Evolutionary conservation across 2,888 invertebrate genomes (phyloP).

Genomic region (Agrypnus murinus): DNA sequence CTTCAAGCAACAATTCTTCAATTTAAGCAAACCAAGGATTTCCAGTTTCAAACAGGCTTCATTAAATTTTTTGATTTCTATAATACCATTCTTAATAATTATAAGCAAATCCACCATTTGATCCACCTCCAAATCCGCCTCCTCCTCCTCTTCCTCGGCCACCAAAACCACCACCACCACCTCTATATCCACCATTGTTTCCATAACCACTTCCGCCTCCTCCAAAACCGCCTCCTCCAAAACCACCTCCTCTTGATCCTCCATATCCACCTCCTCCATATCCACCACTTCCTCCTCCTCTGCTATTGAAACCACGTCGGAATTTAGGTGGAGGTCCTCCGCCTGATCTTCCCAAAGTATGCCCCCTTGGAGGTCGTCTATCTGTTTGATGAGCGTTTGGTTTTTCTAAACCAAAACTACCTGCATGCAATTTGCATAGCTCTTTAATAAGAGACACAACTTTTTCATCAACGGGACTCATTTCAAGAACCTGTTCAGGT

Average conservation of each 20-base stretch:
- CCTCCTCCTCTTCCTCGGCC: constrained; percentile 45
- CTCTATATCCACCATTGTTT: constrained; percentile 7
- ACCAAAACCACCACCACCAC: constrained; percentile 41
- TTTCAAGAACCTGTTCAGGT: constrained; percentile 84
- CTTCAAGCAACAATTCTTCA: no score
- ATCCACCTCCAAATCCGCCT: constrained; percentile 45
- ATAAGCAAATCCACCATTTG: constrained; percentile 38
- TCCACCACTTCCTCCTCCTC: constrained; percentile 56
- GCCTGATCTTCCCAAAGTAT: constrained; percentile 65
- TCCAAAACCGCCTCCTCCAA: constrained; percentile 56
- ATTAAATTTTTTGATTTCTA: no score
- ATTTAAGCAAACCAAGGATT: no score
- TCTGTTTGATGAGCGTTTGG: constrained; percentile 72
- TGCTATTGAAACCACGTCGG: constrained; percentile 62
- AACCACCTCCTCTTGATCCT: constrained; percentile 39
- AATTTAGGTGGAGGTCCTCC: constrained; percentile 70
- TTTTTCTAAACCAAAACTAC: constrained; percentile 80
- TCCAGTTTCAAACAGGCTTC: no score
- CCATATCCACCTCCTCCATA: constrained; percentile 56
- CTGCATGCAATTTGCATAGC: constrained; percentile 85
- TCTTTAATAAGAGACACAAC: constrained; percentile 82
- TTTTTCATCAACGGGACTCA: constrained; percentile 74
- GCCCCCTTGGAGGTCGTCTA: constrained; percentile 73
- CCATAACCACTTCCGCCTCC: constrained; percentile 50
- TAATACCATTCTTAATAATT: constrained; percentile 16